Evolutionary conservation across 2,888 invertebrate species (phyloP).

Genomic region (Nomada lathburiana): DNA sequence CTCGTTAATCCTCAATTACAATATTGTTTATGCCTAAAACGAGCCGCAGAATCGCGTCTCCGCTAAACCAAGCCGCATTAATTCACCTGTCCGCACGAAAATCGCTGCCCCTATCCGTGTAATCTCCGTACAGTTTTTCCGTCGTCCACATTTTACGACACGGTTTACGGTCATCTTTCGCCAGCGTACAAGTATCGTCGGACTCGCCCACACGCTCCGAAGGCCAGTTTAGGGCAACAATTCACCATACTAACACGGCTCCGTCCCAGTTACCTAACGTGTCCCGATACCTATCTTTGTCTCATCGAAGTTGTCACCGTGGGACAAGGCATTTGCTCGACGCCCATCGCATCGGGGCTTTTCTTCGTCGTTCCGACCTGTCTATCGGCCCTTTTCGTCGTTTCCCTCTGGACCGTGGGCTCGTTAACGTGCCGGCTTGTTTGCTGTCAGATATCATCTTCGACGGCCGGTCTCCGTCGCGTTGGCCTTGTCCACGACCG

Average conservation of each 20-base stretch:
- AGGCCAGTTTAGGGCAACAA: constrained; percentile 5
- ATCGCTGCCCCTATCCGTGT: no score
- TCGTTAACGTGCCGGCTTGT: constrained; percentile 79
- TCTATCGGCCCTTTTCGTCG: constrained; percentile 57
- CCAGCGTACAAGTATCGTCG: neutral
- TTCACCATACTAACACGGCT: constrained; percentile 14
- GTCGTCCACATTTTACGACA: neutral
- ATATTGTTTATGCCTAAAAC: constrained; percentile 76
- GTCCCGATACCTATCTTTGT: constrained; percentile 15
- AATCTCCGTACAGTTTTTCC: neutral
- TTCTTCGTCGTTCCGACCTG: constrained; percentile 52
- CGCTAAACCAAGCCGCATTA: constrained; percentile 26
- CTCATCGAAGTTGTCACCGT: constrained; percentile 67
- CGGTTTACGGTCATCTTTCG: neutral
- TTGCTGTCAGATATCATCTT: constrained; percentile 78
- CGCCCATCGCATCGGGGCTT: constrained; percentile 44
- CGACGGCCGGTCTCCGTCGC: constrained; percentile 52
- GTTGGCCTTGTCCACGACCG: constrained; percentile 55
- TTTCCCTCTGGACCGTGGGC: constrained; percentile 61
- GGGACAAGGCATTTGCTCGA: constrained; percentile 60
- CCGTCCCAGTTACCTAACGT: constrained; percentile 65
- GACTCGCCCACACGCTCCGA: constrained; percentile 11
- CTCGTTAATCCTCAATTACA: constrained; percentile 79
- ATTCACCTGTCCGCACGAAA: neutral
- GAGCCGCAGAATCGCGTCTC: constrained; percentile 50